Evolutionary conservation across 1,140 invertebrate genomes (phyloP), one percentile per base, ranked within the genome.

Genomic region (Brachionus rotundiformis): DNA sequence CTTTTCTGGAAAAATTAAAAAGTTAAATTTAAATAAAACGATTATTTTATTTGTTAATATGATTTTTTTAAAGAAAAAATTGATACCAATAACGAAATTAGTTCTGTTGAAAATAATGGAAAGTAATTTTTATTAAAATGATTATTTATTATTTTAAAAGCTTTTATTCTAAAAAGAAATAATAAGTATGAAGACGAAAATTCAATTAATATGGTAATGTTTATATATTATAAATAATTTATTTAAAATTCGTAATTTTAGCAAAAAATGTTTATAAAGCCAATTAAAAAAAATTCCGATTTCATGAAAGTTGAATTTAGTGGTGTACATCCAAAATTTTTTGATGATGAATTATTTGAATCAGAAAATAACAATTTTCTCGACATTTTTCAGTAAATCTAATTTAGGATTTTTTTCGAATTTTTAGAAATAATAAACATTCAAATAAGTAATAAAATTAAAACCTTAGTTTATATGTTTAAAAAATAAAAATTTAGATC

Each of bases 241-340:
- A 27, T 16, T 68, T 16, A 23, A 68, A 39, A 16, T 33, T 2
- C 3, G 7, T 8, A 33, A 33, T 68, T 68, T 68, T 68, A 31
- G 31, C 8, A 7, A 33, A 16, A 33, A 68, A 68, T 31, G 6
- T 61, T 11, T 27, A 27, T 25, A 16, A 61, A 27, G 11, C 29
- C 10, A 7, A 68, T 19, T 6, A 36, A 68, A 68, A 68, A 36
- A 68, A 68, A 68, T 68, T 33, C 31, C 5, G 63, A 68, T 33
- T 68, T 68, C 3, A 68, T 33, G 63, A 68, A 68, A 7, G 16
- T 11, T 19, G 16, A 68, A 68, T 68, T 68, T 8, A 10, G 29
- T 68, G 63, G 29, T 68, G 33, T 68, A 19, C 29, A 36, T 68
- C 63, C 27, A 19, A 23, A 8, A 68, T 68, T 68, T 68, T 68